phyloP scores from a whole-genome alignment of 2,888 invertebrate genomes.

The Mylabris sibirica region DNA sequence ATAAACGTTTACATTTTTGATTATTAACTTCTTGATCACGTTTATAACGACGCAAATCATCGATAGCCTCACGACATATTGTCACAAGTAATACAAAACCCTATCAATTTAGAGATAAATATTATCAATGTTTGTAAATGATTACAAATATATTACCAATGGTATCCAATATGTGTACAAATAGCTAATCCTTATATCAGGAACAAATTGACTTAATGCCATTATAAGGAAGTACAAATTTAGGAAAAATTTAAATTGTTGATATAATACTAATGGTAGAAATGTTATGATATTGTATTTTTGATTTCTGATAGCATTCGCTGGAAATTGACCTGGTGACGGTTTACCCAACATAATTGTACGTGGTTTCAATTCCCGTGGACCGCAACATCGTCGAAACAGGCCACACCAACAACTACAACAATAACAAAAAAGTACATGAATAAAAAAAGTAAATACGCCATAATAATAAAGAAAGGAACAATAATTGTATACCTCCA shows the following conservation, averaged over 20 bases:
- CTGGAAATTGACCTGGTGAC: conserved; percentile 85
- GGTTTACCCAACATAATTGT: conserved; percentile 80
- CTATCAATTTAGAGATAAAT: conserved; percentile 47
- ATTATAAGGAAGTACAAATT: conserved; percentile 98
- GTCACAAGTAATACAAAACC: conserved; percentile 97
- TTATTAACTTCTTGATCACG: conserved; percentile 97
- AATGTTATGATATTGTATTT: conserved; percentile 96
- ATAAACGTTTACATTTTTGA: conserved; percentile 87
- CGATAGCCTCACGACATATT: conserved; percentile 94
- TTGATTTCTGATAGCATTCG: conserved; percentile 96
- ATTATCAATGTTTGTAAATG: conserved; percentile 16
- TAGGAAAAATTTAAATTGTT: conserved; percentile 98
- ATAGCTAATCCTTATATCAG: conserved; percentile 94
- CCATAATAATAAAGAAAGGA: conserved; percentile 18
- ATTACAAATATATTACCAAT: conserved; percentile 65
- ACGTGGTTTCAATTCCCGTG: conserved; percentile 77
- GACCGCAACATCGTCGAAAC: conserved; percentile 76
- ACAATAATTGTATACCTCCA: conserved; percentile 58
- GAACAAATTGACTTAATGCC: conserved; percentile 98
- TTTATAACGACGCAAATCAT: conserved; percentile 91
- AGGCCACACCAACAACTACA: conserved; percentile 79
- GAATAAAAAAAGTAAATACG: neutral
- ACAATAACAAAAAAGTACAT: conserved; percentile 17
- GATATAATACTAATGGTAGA: conserved; percentile 90
- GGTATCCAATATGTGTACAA: conserved; percentile 99